Conservation (phyloP, 2,113 vertebrate species). For the Hiodon tergisus region DNA sequence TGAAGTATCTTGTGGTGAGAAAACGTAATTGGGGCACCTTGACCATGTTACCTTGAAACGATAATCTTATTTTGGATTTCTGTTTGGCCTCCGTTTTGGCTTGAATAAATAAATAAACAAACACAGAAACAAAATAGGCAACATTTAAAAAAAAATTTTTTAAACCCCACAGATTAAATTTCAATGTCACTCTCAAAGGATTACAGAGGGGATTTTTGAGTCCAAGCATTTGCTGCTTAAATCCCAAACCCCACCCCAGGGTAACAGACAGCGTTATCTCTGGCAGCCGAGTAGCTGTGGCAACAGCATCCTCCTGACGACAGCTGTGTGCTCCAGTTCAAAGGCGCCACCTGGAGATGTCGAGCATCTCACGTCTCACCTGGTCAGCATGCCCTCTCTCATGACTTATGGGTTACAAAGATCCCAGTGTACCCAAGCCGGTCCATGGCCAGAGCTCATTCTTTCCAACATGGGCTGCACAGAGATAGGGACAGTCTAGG, state of each 20-base stretch:
- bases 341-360: not conserved
- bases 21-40: too few relatives aligned
- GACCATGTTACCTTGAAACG: too few relatives aligned
- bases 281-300: not conserved
- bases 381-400: not conserved
- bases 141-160: not conserved
- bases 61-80: too few relatives aligned
- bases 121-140: slow-evolving; percentile 8
- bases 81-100: too few relatives aligned
- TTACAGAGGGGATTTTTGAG: slow-evolving; percentile 25
- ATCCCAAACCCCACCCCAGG: slow-evolving; percentile 4
- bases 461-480: too few relatives aligned
- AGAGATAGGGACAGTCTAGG: too few relatives aligned
- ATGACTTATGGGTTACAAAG: too few relatives aligned
- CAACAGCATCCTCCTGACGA: not conserved
- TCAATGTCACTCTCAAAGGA: slow-evolving; percentile 31
- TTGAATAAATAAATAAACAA: not conserved
- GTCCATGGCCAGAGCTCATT: too few relatives aligned
- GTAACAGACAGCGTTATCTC: not conserved
- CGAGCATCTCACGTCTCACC: not conserved
- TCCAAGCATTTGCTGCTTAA: slow-evolving; percentile 13
- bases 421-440: too few relatives aligned
- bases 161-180: slow-evolving; percentile 26
- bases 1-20: too few relatives aligned
- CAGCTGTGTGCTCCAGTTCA: not conserved